Evolutionary conservation across 2,113 vertebrate species (phyloP).

Genomic region (Anguilla japonica): DNA sequence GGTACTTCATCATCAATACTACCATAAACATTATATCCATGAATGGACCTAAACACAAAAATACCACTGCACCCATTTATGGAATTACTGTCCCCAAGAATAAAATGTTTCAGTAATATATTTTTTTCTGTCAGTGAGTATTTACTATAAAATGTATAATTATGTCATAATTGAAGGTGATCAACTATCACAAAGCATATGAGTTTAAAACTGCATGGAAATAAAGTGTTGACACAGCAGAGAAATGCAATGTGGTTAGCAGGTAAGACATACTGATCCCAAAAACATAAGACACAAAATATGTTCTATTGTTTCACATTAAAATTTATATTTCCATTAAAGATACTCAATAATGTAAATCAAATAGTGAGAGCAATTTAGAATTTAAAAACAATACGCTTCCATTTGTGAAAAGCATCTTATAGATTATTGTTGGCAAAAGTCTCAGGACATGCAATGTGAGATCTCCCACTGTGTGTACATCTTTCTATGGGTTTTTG

Average conservation of each 20-base stretch:
- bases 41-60: slow-evolving; percentile 77
- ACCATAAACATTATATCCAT: slow-evolving; percentile 78
- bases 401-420: not conserved
- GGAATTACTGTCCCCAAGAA: slow-evolving; percentile 69
- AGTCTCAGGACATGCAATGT: slow-evolving; percentile 10
- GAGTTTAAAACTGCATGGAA: slow-evolving; percentile 38
- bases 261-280: not conserved
- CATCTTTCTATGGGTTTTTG: not conserved
- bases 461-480: not conserved
- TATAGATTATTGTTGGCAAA: not conserved
- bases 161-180: slow-evolving; percentile 53
- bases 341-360: slow-evolving; percentile 18
- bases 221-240: slow-evolving; percentile 24
- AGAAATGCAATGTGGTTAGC: slow-evolving; percentile 2
- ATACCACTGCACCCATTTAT: slow-evolving; percentile 67
- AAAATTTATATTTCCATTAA: slow-evolving; percentile 16
- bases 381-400: not conserved
- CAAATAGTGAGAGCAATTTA: not conserved
- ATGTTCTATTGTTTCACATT: slow-evolving; percentile 2
- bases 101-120: slow-evolving; percentile 74
- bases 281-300: slow-evolving; percentile 18
- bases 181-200: slow-evolving; percentile 51
- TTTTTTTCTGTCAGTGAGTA: slow-evolving; percentile 68
- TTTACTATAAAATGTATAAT: slow-evolving; percentile 72
- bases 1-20: slow-evolving; percentile 68